Percentiles rank a stretch among this genome's conserved stretches.
Evolutionary conservation across 2,113 vertebrate species (phyloP).

Genomic region (Lepus americanus): DNA sequence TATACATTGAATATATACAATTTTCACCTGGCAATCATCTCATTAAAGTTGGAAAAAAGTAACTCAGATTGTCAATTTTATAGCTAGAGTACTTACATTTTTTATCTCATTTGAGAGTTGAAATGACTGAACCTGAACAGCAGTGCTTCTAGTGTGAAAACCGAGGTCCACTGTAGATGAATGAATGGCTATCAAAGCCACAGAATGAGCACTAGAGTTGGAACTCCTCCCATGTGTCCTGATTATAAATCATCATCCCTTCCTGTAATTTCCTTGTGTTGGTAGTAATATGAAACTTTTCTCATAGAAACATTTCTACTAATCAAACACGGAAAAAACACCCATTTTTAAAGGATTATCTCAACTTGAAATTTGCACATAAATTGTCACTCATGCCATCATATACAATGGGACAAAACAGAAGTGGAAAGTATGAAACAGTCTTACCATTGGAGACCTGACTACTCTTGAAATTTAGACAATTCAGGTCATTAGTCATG

Average conservation of each 20-base stretch:
- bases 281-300: not conserved
- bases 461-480: constrained; percentile 64
- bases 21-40: not conserved
- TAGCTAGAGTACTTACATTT: not conserved
- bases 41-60: not conserved
- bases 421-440: constrained; percentile 48
- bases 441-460: constrained; percentile 14
- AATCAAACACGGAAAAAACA: constrained; percentile 23
- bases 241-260: constrained; percentile 15
- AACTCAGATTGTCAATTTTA: constrained; percentile 32
- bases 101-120: constrained; percentile 24
- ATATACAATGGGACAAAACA: not conserved
- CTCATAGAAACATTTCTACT: not conserved
- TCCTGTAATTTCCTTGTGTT: not conserved
- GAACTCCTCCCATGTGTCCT: not conserved
- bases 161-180: not conserved
- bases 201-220: not conserved
- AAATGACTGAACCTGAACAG: constrained; percentile 5
- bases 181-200: not conserved
- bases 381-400: not conserved
- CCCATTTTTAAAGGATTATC: constrained; percentile 42
- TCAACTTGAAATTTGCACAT: constrained; percentile 46
- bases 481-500: constrained; percentile 72
- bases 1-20: not conserved
- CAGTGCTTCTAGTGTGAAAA: not conserved